Base-by-base conservation (phyloP, 2,888 invertebrate species). In the Scaptodrosophila latifasciaeformis region DNA sequence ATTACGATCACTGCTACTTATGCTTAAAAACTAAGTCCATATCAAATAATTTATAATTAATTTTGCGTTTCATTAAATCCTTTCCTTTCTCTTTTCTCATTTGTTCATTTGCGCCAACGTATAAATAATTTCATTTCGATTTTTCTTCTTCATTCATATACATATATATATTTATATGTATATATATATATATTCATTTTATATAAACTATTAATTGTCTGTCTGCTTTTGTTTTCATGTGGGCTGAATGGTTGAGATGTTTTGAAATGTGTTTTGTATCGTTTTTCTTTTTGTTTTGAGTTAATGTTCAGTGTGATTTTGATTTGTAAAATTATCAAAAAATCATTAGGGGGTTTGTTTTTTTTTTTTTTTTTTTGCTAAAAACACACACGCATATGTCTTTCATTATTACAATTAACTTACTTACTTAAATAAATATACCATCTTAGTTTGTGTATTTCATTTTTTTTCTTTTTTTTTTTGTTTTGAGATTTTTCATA, bases 1-100 rank as follows among this genome's bases (percentile, higher is more conserved):
- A 74, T 83, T 83, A 78, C 69, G 71, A 78, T 76, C 81, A 81
- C 76, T 79, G 63, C 81, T 81, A 79, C 76, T 77, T 68, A 76
- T 70, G 59, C 76, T 72, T 79, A 74, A 35, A 37, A 56, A 48
- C 70, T 80, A 75, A 62, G 55, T 70, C 67, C 68, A 81, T 81
- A 78, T 82, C 67, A 65, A 65, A 66, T 77, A 67, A 75, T 62
- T 68, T 78, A 78, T 64, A 79, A 64, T 64, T 76, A 79, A 40
- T 40, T 70, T 60, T 58, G 59, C 19, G 39, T 57, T 54, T 54
- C 21, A 47, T 54, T 46, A 13, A 43, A 47, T 51, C 29, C 7
- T 47, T 37, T 44, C 30, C 51, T 10, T 49, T 48, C 37, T 45
- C 40, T 21, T 47, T 52, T 17, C 17, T 27, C 40, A 40, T 47